Base-by-base conservation (phyloP, 2,888 invertebrate species). In the Thereva nobilitata region DNA sequence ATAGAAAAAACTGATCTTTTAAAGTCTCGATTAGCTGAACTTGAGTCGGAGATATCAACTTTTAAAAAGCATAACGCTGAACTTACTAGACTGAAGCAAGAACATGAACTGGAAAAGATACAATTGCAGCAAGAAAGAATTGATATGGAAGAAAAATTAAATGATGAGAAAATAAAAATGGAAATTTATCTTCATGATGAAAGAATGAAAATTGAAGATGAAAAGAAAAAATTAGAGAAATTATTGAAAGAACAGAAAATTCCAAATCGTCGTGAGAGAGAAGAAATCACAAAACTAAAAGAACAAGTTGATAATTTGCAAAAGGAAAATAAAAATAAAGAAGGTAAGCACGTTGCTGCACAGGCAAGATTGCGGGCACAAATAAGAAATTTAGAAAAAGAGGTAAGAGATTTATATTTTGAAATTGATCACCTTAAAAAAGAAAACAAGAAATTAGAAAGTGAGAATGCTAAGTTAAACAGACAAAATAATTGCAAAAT, bases 341-440 rank as follows among this genome's bases (percentile, higher is more conserved):
- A 92, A 73, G 86, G 87, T 10, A 86, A 87, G 73, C 89, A 89
- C 75, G 87, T 88, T 4, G 86, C 89, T 0, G 85, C 86, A 0
- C 89, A 89, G 75, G 90, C 90, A 0, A 83, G 91, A 71, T 82
- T 91, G 7, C 84, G 91, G 23, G 90, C 89, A 71, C 91, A 92
- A 79, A 81, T 91, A 38, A 88, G 90, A 77, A 84, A 86, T 53
- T 80, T 88, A 64, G 91, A 91, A 76, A 88, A 87, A 74, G 91
- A 91, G 73, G 87, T 88, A 72, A 82, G 83, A 38, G 84, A 84
- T 53, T 77, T 89, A 37, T 86, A 86, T 71, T 83, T 84, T 59
- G 89, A 91, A 77, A 79, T 89, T 12, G 89, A 90, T 66, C 85
- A 86, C 73, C 75, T 91, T 4, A 86, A 85, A 70, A 88, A 86